These are phyloP conservation scores for Macrobrachium nipponense DNA, from an alignment of 1,140 invertebrate species.

Conservation along the genomic window DNA sequence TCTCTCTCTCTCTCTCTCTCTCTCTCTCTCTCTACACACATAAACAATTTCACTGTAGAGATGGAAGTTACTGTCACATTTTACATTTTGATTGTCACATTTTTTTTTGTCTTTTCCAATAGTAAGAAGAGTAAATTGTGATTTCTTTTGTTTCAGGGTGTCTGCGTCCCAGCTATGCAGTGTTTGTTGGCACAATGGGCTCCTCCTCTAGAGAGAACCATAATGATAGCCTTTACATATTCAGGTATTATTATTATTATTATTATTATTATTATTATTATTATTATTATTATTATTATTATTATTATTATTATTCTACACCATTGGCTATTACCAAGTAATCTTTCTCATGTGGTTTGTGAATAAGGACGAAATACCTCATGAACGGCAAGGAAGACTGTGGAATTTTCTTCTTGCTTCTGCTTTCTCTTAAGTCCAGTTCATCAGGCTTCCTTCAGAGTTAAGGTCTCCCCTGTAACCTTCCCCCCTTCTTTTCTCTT, in stretches of 20 bases:
- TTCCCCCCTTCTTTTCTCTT: neutral
- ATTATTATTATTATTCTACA: neutral
- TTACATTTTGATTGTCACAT: neutral
- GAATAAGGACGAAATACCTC: neutral
- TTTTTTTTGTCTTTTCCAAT: neutral
- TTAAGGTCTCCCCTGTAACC: neutral
- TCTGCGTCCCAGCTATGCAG: constrained; percentile 62
- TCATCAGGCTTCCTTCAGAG: neutral
- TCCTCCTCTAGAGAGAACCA: constrained; percentile 57
- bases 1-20: neutral
- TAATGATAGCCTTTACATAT: constrained; percentile 63
- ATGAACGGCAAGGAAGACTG: neutral
- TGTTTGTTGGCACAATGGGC: constrained; percentile 58
- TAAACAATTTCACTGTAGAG: too few relatives aligned
- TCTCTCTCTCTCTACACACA: neutral
- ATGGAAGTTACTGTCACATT: neutral
- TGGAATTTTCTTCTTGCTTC: too few relatives aligned
- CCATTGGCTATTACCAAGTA: neutral
- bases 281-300: neutral
- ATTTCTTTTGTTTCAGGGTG: constrained; percentile 42
- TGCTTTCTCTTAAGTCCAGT: neutral
- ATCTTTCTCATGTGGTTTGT: neutral
- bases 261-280: neutral
- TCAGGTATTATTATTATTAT: constrained; percentile 40
- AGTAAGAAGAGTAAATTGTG: neutral